Percentiles rank a stretch among this genome's conserved stretches.
These are phyloP conservation scores for Bradypodion pumilum DNA, from an alignment of 2,797 vertebrate species.

Conservation along the genomic window DNA sequence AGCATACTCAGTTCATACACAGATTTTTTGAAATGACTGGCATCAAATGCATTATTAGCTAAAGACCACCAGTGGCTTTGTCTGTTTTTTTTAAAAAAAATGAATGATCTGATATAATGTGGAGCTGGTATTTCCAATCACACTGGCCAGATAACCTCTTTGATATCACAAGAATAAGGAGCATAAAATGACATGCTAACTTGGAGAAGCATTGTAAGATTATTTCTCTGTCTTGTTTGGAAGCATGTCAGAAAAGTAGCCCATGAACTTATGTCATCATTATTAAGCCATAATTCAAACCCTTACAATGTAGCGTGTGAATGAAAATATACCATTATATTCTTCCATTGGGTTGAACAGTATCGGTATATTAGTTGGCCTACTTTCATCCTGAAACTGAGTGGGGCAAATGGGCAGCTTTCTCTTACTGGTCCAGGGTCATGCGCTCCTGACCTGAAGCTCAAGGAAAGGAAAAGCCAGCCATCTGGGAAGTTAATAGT, in stretches of 20 bases:
- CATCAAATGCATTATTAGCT: neutral
- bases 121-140: constrained; percentile 36
- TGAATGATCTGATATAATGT: constrained; percentile 2
- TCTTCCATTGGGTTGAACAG: neutral
- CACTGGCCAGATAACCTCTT: constrained; percentile 25
- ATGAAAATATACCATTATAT: neutral
- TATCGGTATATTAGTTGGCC: neutral
- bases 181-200: neutral
- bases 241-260: constrained; percentile 28
- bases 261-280: neutral
- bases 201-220: constrained; percentile 30
- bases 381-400: constrained; percentile 15
- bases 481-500: constrained; percentile 23
- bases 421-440: constrained; percentile 32
- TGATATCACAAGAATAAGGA: constrained; percentile 12
- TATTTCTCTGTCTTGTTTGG: constrained; percentile 21
- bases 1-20: constrained; percentile 68
- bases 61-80: neutral
- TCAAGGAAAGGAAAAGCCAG: constrained; percentile 36
- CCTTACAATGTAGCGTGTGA: constrained; percentile 26
- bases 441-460: constrained; percentile 35
- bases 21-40: constrained; percentile 62
- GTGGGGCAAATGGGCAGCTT: neutral
- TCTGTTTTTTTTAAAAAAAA: constrained; percentile 46
- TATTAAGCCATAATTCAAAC: neutral